Base-by-base conservation (phyloP, 2,888 invertebrate genomes). In the Noctua janthina region DNA sequence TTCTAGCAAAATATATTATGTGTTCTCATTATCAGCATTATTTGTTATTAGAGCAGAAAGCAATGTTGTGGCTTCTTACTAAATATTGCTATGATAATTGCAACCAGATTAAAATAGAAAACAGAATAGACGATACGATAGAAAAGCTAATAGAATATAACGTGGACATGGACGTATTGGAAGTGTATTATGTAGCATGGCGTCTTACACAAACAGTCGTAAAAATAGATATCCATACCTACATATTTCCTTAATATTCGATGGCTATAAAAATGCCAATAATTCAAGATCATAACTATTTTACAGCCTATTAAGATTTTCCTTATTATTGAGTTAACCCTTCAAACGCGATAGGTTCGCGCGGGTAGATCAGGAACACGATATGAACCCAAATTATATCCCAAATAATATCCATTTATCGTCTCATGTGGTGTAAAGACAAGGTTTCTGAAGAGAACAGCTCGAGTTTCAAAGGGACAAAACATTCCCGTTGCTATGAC, bases 401-500 rank as follows among this genome's bases (percentile, higher is more conserved):
- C 49, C 35, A 51, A 82, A 75, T 62, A 43, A 76, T 82, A 82
- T 75, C 69, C 15, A 68, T 29, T 49, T 74, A 59, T 59, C 64
- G 43, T 10, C 29, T 76, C 39, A 66, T 46, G 59, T 74, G 43
- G 10, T n/a, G 54, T 59, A 23, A 70, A 78, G 4, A 20, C 43
- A 29, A 76, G 49, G 67, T 56, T 56, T 67, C 46, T 51, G n/a
- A 43, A 29, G 46, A 66, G 75, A 78, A 74, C 23, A 67, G 68
- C 66, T 86, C 78, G 2, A n/a, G 13, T 85, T 79, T 72, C 86
- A 85, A 83, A 78, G 83, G 43, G 76, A 76, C 78, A 78, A 56
- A 78, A 71, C 81, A 73, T 20, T 39, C 72, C 51, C 72, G 88
- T 88, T 71, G 78, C 49, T 77, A 83, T 79, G 79, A 43, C 79